Evolutionary conservation across 2,888 invertebrate genomes (phyloP), one percentile per base, ranked within the genome.

Genomic region (Acronicta aceris): DNA sequence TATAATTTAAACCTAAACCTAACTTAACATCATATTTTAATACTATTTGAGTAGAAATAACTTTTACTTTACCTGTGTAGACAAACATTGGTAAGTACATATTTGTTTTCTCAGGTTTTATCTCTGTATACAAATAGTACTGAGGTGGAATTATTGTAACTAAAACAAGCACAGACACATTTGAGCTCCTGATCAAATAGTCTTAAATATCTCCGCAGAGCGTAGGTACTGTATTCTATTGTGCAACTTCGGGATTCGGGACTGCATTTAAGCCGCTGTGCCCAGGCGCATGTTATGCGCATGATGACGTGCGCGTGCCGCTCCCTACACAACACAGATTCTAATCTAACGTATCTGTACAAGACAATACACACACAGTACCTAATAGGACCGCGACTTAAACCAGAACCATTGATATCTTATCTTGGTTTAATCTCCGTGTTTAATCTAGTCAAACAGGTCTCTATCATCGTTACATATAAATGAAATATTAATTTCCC

Each of bases 341-440:
- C 69, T 76, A 80, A 88, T 87, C 86, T 80, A 83, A 81, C 71
- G 58, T 71, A 77, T 81, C 79, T 79, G 71, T 79, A 69, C 74
- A 77, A 85, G 82, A 88, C 88, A 89, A 87, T 86, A 82, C 76
- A 67, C 78, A 82, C 76, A 67, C 78, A 82, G 87, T 87, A 81
- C 84, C 77, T 81, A 83, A 88, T 82, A 78, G n/a, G 17, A 65
- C 72, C 74, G 64, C 71, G 75, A 71, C 74, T 78, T 71, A 69
- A 82, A 81, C 71, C 66, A 71, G 68, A 78, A 59, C 64, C 47
- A 63, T 71, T 66, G 66, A 77, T 76, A 68, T 75, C 57, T 66
- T 72, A 78, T 79, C 79, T 80, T 79, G 77, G 1, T n/a, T n/a
- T n/a, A n/a, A n/a, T n/a, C n/a, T n/a, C n/a, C n/a, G n/a, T n/a